Evolutionary conservation across 2,113 vertebrate genomes (phyloP), one percentile per base, ranked within the genome.

Genomic region (Puffinus mauretanicus): DNA sequence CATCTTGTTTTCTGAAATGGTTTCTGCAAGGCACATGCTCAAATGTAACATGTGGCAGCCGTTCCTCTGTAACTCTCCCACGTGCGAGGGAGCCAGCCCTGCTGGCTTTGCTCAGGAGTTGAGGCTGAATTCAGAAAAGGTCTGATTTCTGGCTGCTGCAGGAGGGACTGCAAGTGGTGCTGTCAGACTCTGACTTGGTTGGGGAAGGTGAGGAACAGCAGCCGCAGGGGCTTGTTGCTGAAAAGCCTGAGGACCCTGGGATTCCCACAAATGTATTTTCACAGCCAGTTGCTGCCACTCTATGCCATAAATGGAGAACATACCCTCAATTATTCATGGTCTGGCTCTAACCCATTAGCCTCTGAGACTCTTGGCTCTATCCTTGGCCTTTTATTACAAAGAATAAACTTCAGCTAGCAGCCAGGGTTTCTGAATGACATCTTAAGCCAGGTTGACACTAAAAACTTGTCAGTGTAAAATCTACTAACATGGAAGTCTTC

Each of bases 301-400:
- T 25, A 4, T 86, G 72, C 81, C 94, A 75, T 91, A 94, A 89
- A 84, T 84, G 91, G 94, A 94, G 79, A 97, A 30, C n/a, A 71
- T 88, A 32, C 7, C 24, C 73, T 97, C 81, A 91, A 71, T 95
- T 93, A 90, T 93, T 88, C 86, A 91, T 82, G 91, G 44, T 54
- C 67, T 88, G 94, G 73, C 73, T 94, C 65, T 81, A 42, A 46
- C 86, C 77, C 65, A 62, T 90, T 70, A 90, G 90, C 64, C 44
- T 61, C 78, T 32, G 79, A 94, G 69, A 67, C 38, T 73, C 57
- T 88, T 95, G 88, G 66, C 83, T 90, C 55, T 42, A 65, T 61
- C 49, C 40, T 14, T 85, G 89, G 51, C 62, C 79, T 91, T 94
- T 62, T 70, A 21, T 76, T 90, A 17, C 36, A 11, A 12, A 67